A percentile compares a stretch with the other conserved stretches of the same genome.
Evolutionary conservation across 2,888 invertebrate species (phyloP).

Genomic region (Epinotia nisella): DNA sequence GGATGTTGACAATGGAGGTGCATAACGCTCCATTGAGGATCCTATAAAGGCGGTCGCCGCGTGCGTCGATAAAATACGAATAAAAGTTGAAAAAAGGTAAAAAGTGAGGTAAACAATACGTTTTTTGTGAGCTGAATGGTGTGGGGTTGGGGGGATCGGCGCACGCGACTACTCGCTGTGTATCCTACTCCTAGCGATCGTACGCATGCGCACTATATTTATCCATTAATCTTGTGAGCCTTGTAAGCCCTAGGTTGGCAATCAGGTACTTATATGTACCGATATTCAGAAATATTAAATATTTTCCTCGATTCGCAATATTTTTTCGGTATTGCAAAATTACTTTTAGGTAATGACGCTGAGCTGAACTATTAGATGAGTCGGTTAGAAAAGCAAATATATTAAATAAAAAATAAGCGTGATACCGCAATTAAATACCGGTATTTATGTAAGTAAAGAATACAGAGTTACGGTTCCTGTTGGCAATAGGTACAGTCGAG

Average conservation of each 20-base stretch:
- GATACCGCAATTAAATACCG: too few relatives aligned
- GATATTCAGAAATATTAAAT: too few relatives aligned
- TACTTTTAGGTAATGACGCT: too few relatives aligned
- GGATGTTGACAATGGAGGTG: conserved; percentile 69
- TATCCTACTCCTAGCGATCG: neutral
- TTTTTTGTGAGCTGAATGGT: conserved; percentile 73
- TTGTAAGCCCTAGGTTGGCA: neutral
- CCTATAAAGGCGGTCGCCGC: conserved; percentile 73
- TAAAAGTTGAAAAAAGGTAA: conserved; percentile 81
- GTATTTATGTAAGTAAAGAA: too few relatives aligned
- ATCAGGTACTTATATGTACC: too few relatives aligned
- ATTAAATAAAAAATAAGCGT: too few relatives aligned
- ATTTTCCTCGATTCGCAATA: too few relatives aligned
- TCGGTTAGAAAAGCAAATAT: too few relatives aligned
- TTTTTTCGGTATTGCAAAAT: too few relatives aligned
- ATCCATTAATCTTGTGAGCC: neutral
- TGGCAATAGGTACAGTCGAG: too few relatives aligned
- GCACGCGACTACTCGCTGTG: conserved; percentile 58
- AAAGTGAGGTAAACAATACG: conserved; percentile 83
- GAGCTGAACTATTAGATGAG: too few relatives aligned
- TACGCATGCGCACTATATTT: neutral
- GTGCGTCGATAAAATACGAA: conserved; percentile 77
- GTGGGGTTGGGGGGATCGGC: conserved; percentile 73
- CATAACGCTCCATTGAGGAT: conserved; percentile 73
- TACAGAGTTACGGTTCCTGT: too few relatives aligned